These are phyloP conservation scores for Pheosia tremula DNA, from an alignment of 2,888 invertebrate genomes.

Conservation along the genomic window DNA sequence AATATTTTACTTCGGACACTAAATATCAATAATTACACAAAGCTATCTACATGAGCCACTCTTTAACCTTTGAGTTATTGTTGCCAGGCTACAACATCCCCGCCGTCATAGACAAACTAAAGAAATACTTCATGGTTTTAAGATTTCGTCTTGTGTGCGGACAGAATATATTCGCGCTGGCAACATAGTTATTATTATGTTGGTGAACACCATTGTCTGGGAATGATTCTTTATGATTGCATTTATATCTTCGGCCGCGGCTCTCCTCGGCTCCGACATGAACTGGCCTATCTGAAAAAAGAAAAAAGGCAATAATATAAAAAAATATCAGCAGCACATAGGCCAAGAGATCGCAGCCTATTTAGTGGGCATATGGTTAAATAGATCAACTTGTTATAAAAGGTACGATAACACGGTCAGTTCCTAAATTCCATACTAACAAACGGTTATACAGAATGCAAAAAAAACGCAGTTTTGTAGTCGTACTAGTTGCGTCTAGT, in stretches of 20 bases:
- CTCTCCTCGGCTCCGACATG: slow-evolving; percentile 67
- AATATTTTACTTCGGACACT: slow-evolving; percentile 71
- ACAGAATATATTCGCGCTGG: slow-evolving; percentile 53
- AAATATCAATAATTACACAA: slow-evolving; percentile 82
- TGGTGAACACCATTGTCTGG: slow-evolving; percentile 67
- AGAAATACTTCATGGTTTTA: slow-evolving; percentile 28
- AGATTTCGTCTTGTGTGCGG: slow-evolving; percentile 30
- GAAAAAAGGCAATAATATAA: neutral
- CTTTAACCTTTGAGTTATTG: slow-evolving; percentile 56
- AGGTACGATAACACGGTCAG: too few relatives aligned
- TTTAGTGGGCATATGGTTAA: too few relatives aligned
- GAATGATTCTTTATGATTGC: slow-evolving; percentile 80
- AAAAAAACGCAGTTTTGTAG: too few relatives aligned
- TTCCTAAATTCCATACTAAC: too few relatives aligned
- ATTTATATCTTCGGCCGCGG: slow-evolving; percentile 64
- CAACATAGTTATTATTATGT: slow-evolving; percentile 56
- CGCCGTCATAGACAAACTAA: slow-evolving; percentile 34
- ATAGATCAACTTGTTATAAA: too few relatives aligned
- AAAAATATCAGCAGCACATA: neutral
- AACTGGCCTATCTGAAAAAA: slow-evolving; percentile 67
- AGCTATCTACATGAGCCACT: slow-evolving; percentile 84
- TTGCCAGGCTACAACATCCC: slow-evolving; percentile 48
- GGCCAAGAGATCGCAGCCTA: neutral
- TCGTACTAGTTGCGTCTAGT: too few relatives aligned
- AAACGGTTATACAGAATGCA: too few relatives aligned